Percentiles rank a stretch among this genome's conserved stretches.
phyloP scores from a whole-genome alignment of 2,797 vertebrate genomes.

The Vespertilio murinus region DNA sequence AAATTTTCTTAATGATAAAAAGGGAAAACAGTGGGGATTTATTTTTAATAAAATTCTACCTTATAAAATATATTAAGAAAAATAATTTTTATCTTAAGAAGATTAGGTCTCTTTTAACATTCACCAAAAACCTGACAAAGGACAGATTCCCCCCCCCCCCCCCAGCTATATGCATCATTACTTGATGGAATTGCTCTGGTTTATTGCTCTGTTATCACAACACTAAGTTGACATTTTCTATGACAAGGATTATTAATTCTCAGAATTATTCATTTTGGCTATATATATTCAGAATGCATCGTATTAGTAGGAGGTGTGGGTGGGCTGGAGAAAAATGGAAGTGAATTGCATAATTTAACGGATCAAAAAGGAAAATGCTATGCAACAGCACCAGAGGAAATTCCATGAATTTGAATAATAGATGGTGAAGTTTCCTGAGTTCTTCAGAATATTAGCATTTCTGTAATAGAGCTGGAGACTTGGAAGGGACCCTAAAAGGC shows the following conservation, averaged over 20 bases:
- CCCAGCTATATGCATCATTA: background rate
- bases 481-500: conserved; percentile 8
- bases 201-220: conserved; percentile 49
- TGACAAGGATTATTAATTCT: conserved; percentile 70
- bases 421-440: conserved; percentile 17
- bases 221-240: conserved; percentile 65
- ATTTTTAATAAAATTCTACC: conserved; percentile 42
- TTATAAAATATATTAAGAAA: background rate
- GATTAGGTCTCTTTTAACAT: background rate
- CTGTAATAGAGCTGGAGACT: conserved; percentile 39
- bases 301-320: conserved; percentile 16
- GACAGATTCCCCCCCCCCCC: background rate
- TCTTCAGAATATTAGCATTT: conserved; percentile 46
- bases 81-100: conserved; percentile 16
- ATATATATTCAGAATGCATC: conserved; percentile 8
- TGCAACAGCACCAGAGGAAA: conserved; percentile 3
- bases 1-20: conserved; percentile 37
- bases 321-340: background rate
- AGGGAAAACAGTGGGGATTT: background rate
- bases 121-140: conserved; percentile 34
- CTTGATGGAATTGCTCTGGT: conserved; percentile 61
- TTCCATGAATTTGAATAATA: conserved; percentile 67
- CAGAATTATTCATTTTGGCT: conserved; percentile 73
- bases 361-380: conserved; percentile 40
- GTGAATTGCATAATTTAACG: conserved; percentile 43